Conservation (phyloP, 2,113 vertebrate species). For the Calyptommatus sinebrachiatus region DNA sequence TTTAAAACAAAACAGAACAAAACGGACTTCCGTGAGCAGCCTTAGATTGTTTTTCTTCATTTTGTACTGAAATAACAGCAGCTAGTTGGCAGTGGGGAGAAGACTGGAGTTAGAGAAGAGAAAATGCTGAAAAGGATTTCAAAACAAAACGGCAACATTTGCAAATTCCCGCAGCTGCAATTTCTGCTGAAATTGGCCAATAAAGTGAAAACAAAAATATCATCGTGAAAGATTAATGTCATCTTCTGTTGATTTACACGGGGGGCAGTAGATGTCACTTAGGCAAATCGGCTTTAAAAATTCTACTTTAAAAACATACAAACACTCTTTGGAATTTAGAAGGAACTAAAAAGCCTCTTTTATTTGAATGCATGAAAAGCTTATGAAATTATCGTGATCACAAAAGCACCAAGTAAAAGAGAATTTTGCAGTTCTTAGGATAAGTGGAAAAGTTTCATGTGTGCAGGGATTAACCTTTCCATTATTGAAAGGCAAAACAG, state of each 20-base stretch:
- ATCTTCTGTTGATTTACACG: conserved; percentile 5
- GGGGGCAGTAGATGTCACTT: not conserved
- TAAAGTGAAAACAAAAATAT: conserved; percentile 18
- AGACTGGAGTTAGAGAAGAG: not conserved
- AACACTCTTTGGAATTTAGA: not conserved
- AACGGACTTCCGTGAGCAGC: not conserved
- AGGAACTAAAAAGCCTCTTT: not conserved
- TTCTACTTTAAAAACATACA: not conserved
- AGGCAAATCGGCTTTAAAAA: conserved; percentile 6
- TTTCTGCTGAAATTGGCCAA: conserved; percentile 30
- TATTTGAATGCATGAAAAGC: not conserved
- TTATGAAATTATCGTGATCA: not conserved
- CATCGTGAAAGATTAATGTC: conserved; percentile 17
- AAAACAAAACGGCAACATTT: not conserved
- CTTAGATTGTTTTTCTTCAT: not conserved
- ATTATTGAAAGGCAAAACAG: not conserved
- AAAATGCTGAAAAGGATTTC: conserved; percentile 23
- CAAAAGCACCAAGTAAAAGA: not conserved
- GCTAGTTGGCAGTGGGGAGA: not conserved
- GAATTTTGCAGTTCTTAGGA: not conserved
- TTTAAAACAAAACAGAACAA: conserved; percentile 19
- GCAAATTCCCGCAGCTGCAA: conserved; percentile 7
- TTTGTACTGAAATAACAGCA: not conserved
- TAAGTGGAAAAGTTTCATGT: too few species aligned
- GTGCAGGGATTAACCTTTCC: not conserved